Base-by-base conservation (phyloP, 2,888 invertebrate species). In the Nephrotoma appendiculata region DNA sequence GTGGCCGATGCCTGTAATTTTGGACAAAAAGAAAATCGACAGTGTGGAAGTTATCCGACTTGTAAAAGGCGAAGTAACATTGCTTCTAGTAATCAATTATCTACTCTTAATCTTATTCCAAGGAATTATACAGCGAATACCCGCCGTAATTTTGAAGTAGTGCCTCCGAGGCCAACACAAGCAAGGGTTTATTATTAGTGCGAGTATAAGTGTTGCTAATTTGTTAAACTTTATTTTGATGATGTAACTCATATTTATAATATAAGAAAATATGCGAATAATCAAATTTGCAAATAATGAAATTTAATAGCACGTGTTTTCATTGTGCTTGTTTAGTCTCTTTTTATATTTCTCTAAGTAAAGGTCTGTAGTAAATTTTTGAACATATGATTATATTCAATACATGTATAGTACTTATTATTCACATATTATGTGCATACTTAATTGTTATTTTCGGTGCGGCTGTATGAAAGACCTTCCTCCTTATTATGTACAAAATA, bases 21-120 rank as follows among this genome's bases (percentile, higher is more conserved):
- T 88, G 94, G 94, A 15, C 93, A 93, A 88, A 91, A 92, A 88
- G 92, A 93, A 57, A 90, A 92, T 86, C 91, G 92, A 87, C 92
- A 94, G 87, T 95, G 95, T 88, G 95, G 95, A 87, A 93, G 92
- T 84, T 95, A 95, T 90, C 95, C 95, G 41, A 95, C 94, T n/a
- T 95, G 95, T 90, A 93, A 93, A 89, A 94, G 93, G 91, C 71
- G 71, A 31, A 71, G 71, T 31, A 71, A 11, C 1, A 31, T 19
- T 9, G 31, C 31, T 9, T 9, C 71, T 9, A 71, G 31, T 31
- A 71, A 71, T 71, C 19, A 2, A 31, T 11, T 71, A 31, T 9
- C 31, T 7, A 71, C 71, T 31, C 71, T 19, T 71, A 71, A 71
- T 9, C 9, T 9, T 71, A 31, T 9, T 31, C 31, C 19, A 71